Evolutionary conservation across 2,888 invertebrate genomes (phyloP), one percentile per base, ranked within the genome.

Genomic region (Oligia latruncula): DNA sequence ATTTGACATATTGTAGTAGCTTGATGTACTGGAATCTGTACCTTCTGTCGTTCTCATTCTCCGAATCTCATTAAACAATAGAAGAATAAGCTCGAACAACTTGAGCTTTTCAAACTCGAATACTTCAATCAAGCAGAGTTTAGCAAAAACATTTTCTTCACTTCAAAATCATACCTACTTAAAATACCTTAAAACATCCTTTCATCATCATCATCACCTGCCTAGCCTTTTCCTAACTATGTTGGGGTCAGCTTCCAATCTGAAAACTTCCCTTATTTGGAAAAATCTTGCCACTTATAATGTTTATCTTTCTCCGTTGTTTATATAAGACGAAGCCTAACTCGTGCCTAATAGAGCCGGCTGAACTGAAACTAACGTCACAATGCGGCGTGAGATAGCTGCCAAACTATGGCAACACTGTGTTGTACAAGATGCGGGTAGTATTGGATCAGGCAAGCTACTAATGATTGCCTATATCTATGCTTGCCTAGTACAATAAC

Each of bases 321-420:
- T 78, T 71, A 60, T 60, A 35, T 15, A 78, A 62, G 72, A 6
- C 29, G 46, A 46, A 66, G 52, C 49, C 55, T 8, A 84, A 82
- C 77, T 86, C 52, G 49, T 74, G 78, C 83, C 85, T 89, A 90
- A 91, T 91, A 90, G 86, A 91, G 87, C 86, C 72, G 81, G 75
- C 86, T 89, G 77, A 90, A 90, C 90, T 88, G 80, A 89, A 88
- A 88, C 90, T 91, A 79, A 89, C 89, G 90, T 88, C 87, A 90
- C 89, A 90, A 87, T 90, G 87, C 74, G 88, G 88, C 75, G 84
- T 84, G 87, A 91, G 92, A 92, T 92, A 93, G 88, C 92, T 90
- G 86, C 82, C 29, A 81, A 91, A 92, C 90, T 91, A 90, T 89
- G 89, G 84, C 88, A 74, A 75, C 71, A 79, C 74, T 80, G 76